Base-by-base conservation (phyloP, 2,113 vertebrate species). In the Malaclemys terrapin region DNA sequence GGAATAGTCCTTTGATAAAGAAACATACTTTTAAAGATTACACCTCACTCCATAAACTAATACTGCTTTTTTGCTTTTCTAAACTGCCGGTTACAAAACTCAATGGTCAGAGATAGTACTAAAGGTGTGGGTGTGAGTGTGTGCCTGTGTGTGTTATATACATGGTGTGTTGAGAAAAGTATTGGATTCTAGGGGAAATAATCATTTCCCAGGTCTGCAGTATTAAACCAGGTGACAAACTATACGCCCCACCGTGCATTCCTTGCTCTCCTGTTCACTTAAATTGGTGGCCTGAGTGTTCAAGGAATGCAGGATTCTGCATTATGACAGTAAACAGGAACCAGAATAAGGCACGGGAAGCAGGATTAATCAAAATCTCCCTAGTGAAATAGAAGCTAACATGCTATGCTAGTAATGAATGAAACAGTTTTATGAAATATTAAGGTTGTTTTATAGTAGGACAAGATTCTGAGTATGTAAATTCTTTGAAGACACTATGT, bases 61-160 rank as follows among this genome's bases (percentile, higher is more conserved):
- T 12, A 84, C 56, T 89, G 22, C 24, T 54, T 84, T 54, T 93
- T n/a, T 93, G 35, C 75, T 84, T 88, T 88, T 29, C 22, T 42
- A 45, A 72, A 50, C 24, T 82, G 42, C 17, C 47, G 6, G 20
- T 11, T 10, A 87, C 65, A 31, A 9, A 11, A 47, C 56, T 38
- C 89, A 31, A 29, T 5, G 8, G 35, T 50, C 4, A 2, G 62
- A 54, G 8, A 3, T 35, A 85, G n/a, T 42, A 45, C 42, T 47
- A 12, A 78, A 78, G 42, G 5, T 54, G 57, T 29, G 22, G 42
- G 38, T 42, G 10, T 42, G n/a, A 22, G 22, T 27, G 59, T 62
- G 11, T 16, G 14, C 59, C 53, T 69, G 14, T 25, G 22, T 3
- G 19, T 6, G 27, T 49, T 49, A 31, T 0, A 0, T 27, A 31